Conservation (phyloP, 2,113 vertebrate genomes). For the Chroicocephalus ridibundus region DNA sequence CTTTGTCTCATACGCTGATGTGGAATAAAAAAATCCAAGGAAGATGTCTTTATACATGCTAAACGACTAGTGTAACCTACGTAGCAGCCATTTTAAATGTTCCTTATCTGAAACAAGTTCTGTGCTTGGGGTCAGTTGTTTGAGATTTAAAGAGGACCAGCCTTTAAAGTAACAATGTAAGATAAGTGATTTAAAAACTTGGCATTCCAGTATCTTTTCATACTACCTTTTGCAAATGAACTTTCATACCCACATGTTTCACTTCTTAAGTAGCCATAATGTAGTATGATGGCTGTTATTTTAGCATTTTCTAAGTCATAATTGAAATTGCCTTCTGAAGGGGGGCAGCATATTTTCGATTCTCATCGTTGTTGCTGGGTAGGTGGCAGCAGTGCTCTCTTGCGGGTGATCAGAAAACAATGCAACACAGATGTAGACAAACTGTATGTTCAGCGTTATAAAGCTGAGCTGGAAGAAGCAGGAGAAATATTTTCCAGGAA, state of each 20-base stretch:
- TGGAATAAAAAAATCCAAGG: not conserved
- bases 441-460: not conserved
- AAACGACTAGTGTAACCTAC: not conserved
- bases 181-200: not conserved
- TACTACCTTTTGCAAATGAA: not conserved
- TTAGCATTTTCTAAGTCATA: not conserved
- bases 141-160: not conserved
- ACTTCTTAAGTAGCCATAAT: not conserved
- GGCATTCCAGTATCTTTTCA: not conserved
- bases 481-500: not conserved
- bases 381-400: conserved; percentile 21
- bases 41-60: not conserved
- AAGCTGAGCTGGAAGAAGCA: not conserved
- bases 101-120: not conserved
- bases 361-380: not conserved
- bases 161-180: not conserved
- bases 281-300: not conserved
- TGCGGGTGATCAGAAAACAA: not conserved
- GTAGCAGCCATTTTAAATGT: not conserved
- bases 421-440: not conserved
- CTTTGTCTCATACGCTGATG: not conserved
- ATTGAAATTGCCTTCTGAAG: not conserved
- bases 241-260: not conserved
- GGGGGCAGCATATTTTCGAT: not conserved
- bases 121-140: not conserved